Percentiles rank a stretch among this genome's conserved stretches.
Evolutionary conservation across 2,888 invertebrate genomes (phyloP).

Genomic region (Microplitis deprimator): DNA sequence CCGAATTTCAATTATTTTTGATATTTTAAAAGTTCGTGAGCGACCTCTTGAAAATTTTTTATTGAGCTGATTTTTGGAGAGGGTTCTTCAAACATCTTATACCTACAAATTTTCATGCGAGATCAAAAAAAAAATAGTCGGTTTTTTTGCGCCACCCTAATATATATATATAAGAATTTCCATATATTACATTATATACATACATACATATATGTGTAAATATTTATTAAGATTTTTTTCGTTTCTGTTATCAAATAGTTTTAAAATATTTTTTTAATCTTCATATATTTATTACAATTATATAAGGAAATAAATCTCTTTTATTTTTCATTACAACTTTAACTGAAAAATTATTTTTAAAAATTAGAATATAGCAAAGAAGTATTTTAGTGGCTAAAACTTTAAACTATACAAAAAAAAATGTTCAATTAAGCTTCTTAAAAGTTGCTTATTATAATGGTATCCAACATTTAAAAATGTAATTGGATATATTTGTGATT

Average conservation of each 20-base stretch:
- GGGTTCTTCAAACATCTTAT: too few relatives aligned
- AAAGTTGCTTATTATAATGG: background rate
- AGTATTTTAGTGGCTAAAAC: conserved; percentile 46
- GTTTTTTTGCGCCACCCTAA: too few relatives aligned
- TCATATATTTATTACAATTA: background rate
- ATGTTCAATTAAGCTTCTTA: background rate
- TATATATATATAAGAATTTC: too few relatives aligned
- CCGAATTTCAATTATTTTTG: too few relatives aligned
- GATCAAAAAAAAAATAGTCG: too few relatives aligned
- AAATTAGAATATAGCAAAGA: conserved; percentile 48
- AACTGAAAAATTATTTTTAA: background rate
- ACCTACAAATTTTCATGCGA: too few relatives aligned
- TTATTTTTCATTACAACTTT: background rate
- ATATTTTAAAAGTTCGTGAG: too few relatives aligned
- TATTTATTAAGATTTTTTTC: background rate
- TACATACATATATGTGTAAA: background rate
- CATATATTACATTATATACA: too few relatives aligned
- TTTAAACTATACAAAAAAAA: background rate
- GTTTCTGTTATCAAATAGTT: background rate
- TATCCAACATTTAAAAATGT: background rate
- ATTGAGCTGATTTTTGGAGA: too few relatives aligned
- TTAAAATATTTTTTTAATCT: background rate
- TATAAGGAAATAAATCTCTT: background rate
- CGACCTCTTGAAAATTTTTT: too few relatives aligned
- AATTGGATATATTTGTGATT: conserved; percentile 6